A percentile compares a stretch with the other conserved stretches of the same genome.
These are phyloP conservation scores for Prietella phreatophila DNA, from an alignment of 2,113 vertebrate genomes.

Conservation along the genomic window DNA sequence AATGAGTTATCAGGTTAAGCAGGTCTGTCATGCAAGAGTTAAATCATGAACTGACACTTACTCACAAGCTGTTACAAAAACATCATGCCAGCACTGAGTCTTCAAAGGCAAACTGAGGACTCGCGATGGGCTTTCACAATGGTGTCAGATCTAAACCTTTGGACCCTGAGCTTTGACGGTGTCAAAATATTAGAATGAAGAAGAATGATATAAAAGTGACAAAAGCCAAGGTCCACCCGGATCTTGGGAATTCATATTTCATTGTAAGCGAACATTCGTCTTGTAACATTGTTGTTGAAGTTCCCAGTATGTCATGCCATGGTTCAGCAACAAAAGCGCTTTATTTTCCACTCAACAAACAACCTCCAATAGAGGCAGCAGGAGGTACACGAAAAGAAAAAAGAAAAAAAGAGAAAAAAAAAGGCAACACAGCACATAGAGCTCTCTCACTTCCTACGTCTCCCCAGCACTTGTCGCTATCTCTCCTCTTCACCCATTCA, in stretches of 20 bases:
- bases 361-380: slow-evolving; percentile 9
- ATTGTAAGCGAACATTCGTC: slow-evolving; percentile 7
- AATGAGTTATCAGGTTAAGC: slow-evolving; percentile 44
- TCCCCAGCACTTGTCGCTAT: slow-evolving; percentile 8
- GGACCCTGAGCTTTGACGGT: background rate
- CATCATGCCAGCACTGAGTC: slow-evolving; percentile 14
- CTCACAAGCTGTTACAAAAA: slow-evolving; percentile 23
- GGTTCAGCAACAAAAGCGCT: slow-evolving; percentile 1
- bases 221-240: background rate
- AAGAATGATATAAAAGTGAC: background rate
- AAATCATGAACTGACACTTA: slow-evolving; percentile 39
- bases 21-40: slow-evolving; percentile 37
- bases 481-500: slow-evolving; percentile 19
- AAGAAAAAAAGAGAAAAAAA: background rate
- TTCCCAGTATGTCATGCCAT: background rate
- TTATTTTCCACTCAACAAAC: slow-evolving; percentile 4
- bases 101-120: slow-evolving; percentile 9
- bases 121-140: background rate
- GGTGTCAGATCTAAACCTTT: background rate
- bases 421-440: background rate
- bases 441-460: slow-evolving; percentile 23
- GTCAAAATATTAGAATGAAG: background rate
- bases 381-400: background rate
- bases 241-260: slow-evolving; percentile 15
- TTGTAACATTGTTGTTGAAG: background rate